Evolutionary conservation across 2,797 vertebrate species (phyloP).

Genomic region (Hemitrygon akajei): DNA sequence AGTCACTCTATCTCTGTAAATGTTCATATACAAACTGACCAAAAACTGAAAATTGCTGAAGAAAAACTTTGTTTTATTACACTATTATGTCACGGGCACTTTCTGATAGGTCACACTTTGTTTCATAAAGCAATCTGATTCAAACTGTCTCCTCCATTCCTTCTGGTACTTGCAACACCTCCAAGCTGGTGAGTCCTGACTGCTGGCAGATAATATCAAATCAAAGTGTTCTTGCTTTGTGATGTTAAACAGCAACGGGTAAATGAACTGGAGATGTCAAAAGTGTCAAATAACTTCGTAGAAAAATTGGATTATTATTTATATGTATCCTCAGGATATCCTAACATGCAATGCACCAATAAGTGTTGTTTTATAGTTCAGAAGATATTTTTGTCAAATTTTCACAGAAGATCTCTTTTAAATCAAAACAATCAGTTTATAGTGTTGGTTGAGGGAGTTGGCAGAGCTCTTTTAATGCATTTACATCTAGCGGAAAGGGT

Average conservation of each 20-base stretch:
- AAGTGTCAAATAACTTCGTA: background rate
- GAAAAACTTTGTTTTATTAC: background rate
- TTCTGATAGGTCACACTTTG: background rate
- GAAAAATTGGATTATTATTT: background rate
- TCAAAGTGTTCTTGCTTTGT: background rate
- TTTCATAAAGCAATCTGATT: background rate
- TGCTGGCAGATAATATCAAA: background rate
- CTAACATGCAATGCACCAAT: background rate
- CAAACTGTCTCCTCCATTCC: background rate
- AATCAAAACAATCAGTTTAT: background rate
- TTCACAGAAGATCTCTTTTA: background rate
- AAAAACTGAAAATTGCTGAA: background rate
- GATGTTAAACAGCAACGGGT: background rate
- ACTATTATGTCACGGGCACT: too few species aligned
- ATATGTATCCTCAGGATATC: background rate
- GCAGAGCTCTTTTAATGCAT: background rate
- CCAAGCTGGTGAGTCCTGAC: background rate
- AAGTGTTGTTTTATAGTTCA: background rate
- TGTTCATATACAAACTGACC: background rate
- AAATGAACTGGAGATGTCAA: background rate
- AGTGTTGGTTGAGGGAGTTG: background rate
- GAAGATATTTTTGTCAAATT: background rate
- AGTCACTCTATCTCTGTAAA: background rate
- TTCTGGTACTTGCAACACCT: background rate
- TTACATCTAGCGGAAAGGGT: background rate